Evolutionary conservation across 2,797 vertebrate species (phyloP), one percentile per base, ranked within the genome.

Genomic region (Centroberyx gerrardi): DNA sequence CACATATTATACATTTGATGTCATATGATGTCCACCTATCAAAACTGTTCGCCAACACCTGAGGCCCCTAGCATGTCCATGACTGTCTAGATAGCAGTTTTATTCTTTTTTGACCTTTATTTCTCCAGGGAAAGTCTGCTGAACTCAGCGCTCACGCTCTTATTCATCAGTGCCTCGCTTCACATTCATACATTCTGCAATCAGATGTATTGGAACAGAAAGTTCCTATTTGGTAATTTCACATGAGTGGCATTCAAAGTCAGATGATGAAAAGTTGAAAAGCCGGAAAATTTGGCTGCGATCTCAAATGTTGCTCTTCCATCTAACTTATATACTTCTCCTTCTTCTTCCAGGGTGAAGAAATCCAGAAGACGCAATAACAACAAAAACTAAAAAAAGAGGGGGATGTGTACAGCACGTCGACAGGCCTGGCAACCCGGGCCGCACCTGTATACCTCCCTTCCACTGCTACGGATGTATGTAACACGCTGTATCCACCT

Each of bases 301-400:
- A 33, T 33, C 4, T 33, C 9, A 70, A 42, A 15, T 42, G 9
- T 1, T 1, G 15, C 0, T 17, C 8, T 56, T 44, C 4, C 40
- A 0, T 59, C 2, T 44, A 14, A 44, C 9, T 44, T 10, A 44
- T 44, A 29, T 33, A 5, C 28, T 12, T 0, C 1, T 68, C 29
- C 1, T 8, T 81, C 2, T 86, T 33, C 76, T 67, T 53, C 17
- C 88, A 96, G 95, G 86, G 94, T 96, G 88, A 96, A 95, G 90
- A 96, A 94, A 81, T 89, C 90, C 62, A 91, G 91, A 83, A 93
- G 93, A 86, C 93, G 88, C 62, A 87, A 82, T 8, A 86, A 79
- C 82, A 94, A 94, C 90, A 94, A 82, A 55, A 83, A 70, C 77
- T 91, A 88, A 84, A 49, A 51, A 52, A 42, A 49, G 31, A 49